These are phyloP conservation scores for Pterois miles DNA, from an alignment of 2,797 vertebrate species.

Conservation along the genomic window DNA sequence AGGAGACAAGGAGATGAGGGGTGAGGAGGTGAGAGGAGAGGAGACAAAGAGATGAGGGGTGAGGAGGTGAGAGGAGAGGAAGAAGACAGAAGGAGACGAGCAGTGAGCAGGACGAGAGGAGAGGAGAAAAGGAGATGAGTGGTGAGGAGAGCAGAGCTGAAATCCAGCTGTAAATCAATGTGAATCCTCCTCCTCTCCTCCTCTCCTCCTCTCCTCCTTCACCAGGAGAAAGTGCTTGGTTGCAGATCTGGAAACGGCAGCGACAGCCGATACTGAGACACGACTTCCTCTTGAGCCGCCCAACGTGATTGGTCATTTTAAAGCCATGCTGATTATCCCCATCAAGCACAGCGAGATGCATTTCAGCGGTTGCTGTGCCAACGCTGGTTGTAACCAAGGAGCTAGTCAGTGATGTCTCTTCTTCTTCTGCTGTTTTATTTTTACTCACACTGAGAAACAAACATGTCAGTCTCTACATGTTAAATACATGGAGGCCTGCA, in stretches of 20 bases:
- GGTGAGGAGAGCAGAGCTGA: conserved; percentile 27
- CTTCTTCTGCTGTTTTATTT: conserved; percentile 8
- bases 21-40: too few species aligned
- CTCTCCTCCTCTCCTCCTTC: conserved; percentile 14
- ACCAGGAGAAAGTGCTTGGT: conserved; percentile 49
- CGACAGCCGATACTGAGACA: conserved; percentile 44
- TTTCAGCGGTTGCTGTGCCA: conserved; percentile 38
- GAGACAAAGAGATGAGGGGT: too few species aligned
- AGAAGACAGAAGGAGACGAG: too few species aligned
- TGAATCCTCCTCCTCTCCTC: background rate
- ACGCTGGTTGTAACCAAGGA: conserved; percentile 26
- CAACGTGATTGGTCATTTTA: conserved; percentile 41
- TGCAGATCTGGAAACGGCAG: conserved; percentile 49
- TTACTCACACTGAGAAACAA: background rate
- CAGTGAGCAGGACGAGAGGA: too few species aligned
- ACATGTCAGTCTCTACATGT: background rate
- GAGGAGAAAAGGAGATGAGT: background rate
- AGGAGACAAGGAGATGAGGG: background rate
- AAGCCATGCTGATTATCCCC: conserved; percentile 15
- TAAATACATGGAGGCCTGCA: background rate
- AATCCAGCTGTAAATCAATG: conserved; percentile 72
- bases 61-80: too few species aligned
- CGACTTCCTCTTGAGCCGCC: background rate
- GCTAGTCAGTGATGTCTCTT: conserved; percentile 18
- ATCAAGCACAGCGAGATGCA: conserved; percentile 6